Base-by-base conservation (phyloP, 2,113 vertebrate species). In the Lepisosteus oculatus region DNA sequence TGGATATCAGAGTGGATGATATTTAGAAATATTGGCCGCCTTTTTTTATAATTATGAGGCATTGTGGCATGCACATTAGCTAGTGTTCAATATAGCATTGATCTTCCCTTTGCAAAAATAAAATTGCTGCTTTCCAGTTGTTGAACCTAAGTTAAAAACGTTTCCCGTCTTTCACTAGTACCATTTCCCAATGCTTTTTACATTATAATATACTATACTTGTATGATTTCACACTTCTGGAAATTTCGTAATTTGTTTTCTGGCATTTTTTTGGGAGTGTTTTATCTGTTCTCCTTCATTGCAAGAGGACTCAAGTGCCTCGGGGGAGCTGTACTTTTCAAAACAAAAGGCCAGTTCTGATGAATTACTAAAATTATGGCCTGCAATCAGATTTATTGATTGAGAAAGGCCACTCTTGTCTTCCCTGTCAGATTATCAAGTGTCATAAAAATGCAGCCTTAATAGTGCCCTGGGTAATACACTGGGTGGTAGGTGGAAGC, bases 21-120 rank as follows among this genome's bases (percentile, higher is more conserved):
- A 82, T 82, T 85, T 81, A 76, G 59, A 74, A 78, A 78, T 68
- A 76, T 77, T 76, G 81, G 80, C 86, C 85, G 84, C 83, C 76
- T 76, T 85, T 89, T 17, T 29, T 83, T 85, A 51, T 51, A 88
- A 88, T 89, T 78, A 80, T 76, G 75, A 80, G 79, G 78, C 77
- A 62, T 75, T 79, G 67, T 71, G 72, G 71, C 78, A 69, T 71
- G 80, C 78, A 74, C 77, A 42, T 63, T 76, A 80, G 80, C 82
- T 86, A 79, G 86, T 85, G 80, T 79, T 78, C 78, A 81, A 75
- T 67, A 74, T 69, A 51, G 64, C 77, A 76, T 63, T 41, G 61
- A 57, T 71, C 74, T 77, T 29, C 29, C 73, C 73, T 77, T 75
- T n/a, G 41, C 66, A 79, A 84, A 77, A 71, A 73, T 68, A 64